Evolutionary conservation across 1,140 invertebrate species (phyloP), one percentile per base, ranked within the genome.

Genomic region (Diuraphis noxia): DNA sequence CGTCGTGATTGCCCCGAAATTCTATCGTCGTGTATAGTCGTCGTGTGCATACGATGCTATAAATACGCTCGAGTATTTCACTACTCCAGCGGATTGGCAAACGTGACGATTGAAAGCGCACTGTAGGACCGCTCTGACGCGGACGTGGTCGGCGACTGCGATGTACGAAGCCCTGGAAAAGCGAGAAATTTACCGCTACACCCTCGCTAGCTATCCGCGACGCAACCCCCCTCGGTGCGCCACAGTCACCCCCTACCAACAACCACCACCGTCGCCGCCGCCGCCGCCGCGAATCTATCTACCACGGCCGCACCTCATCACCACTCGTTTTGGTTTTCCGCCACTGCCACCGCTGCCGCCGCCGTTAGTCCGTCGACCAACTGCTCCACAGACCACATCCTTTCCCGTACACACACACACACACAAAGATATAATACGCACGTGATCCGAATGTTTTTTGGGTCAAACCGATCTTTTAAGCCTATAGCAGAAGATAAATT

Each of bases 121-220:
- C 86, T 89, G 43, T n/a, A 77, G 89, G 77, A 91, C 89, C 89
- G 77, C 41, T 79, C 46, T 91, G 89, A 81, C 89, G 72, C 77
- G 89, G 89, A 91, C 77, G 89, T 82, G 89, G 89, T 91, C 89
- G 77, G n/a, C 89, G 63, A 91, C 89, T 91, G 77, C 41, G 77
- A 82, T 52, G 38, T 79, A 43, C 63, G 88, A 77, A 38, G 77
- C 63, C 89, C 77, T 36, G 89, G 56, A 82, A 91, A 91, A 91
- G 89, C 89, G 89, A 82, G 88, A 90, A 90, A 90, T 86, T 52
- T 43, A 36, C 85, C 86, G 23, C 86, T n/a, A 85, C 40, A 25
- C 49, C 49, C 46, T 13, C 43, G n/a, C 85, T 43, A 46, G 19
- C 84, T 43, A 34, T 82, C 41, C 34, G 19, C 38, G 21, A 38